Base-by-base conservation (phyloP, 2,888 invertebrate species). In the Apodemia hepburni region DNA sequence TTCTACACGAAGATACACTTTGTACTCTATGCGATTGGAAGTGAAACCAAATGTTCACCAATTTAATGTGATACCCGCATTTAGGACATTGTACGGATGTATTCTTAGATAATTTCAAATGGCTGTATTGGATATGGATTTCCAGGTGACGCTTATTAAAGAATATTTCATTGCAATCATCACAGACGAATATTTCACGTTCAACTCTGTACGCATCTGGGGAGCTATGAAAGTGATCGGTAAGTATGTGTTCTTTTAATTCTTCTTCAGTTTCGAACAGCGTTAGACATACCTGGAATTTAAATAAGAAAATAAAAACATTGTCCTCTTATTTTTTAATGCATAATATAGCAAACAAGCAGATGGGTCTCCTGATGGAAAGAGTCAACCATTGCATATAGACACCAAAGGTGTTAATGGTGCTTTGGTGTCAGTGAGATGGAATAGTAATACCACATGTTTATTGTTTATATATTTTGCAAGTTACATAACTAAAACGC, bases 161-260 rank as follows among this genome's bases (percentile, higher is more conserved):
- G 69, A 84, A 87, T 5, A 87, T 58, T 0, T 70, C 62, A 0
- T 68, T 22, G 15, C 88, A 87, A 0, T 68, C 1, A 1, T 82
- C 69, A 6, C 88, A 88, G 0, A 85, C 68, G 62, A 71, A 88
- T 2, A 84, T 71, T 27, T 85, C 76, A 0, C 82, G 69, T 64
- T 85, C 82, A 0, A 88, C 68, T 0, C 78, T 61, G 0, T 60
- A 60, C 0, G 86, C 79, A 0, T 71, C 63, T 0, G 75, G 74
- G 0, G 82, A 72, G n/a, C 79, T 82, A 0, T 73, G 67, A 0
- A 87, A 66, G 27, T 88, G 88, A 0, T 69, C 61, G 0, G 67
- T 66, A 42, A 83, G 78, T 2, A 85, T 71, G 51, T 88, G 87
- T 0, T 67, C 45, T 0, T 77, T 0, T 0, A 87, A 64, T 0